Percentiles rank a stretch among this genome's conserved stretches.
phyloP scores from a whole-genome alignment of 2,888 invertebrate species.

The Oeneis ivallda region DNA sequence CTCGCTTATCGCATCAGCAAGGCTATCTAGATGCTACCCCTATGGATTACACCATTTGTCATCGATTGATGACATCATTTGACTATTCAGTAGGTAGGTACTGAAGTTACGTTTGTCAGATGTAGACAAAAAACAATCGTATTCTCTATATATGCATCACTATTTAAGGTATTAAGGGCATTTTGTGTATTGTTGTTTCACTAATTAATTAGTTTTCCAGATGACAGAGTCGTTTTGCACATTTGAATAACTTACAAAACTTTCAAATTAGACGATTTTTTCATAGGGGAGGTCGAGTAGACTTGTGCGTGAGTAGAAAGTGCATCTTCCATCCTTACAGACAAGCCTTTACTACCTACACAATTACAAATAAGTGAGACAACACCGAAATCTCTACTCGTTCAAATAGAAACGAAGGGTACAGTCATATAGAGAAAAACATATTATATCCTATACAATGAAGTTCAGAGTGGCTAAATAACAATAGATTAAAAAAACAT shows the following conservation, averaged over 20 bases:
- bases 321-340: constrained; percentile 5
- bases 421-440: constrained; percentile 23
- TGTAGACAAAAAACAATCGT: neutral
- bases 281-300: neutral
- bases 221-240: neutral
- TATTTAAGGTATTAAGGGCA: neutral
- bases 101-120: neutral
- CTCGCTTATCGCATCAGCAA: too few species aligned
- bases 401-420: constrained; percentile 26
- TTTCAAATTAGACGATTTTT: neutral
- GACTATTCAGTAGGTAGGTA: neutral
- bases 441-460: constrained; percentile 22
- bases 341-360: constrained; percentile 30
- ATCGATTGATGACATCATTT: too few species aligned
- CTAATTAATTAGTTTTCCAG: neutral
- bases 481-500: constrained; percentile 18
- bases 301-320: constrained; percentile 11
- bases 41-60: too few species aligned
- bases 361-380: constrained; percentile 30
- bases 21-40: too few species aligned
- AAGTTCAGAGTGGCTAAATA: neutral
- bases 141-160: neutral
- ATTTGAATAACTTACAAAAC: neutral
- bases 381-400: constrained; percentile 35
- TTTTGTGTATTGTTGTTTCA: too few species aligned